phyloP scores from a whole-genome alignment of 2,797 vertebrate species.

The Liasis olivaceus region DNA sequence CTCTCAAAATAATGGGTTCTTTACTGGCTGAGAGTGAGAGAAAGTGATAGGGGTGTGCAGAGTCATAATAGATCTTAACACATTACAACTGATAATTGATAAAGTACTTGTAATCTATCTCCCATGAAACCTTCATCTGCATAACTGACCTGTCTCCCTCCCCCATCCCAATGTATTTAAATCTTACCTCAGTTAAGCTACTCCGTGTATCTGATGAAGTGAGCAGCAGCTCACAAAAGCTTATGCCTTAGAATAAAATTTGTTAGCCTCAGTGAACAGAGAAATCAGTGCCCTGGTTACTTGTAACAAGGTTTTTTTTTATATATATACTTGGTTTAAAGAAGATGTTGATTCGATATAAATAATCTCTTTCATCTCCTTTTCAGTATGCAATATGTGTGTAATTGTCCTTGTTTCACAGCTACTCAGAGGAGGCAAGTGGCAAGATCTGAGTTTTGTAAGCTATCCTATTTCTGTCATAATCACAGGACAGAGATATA shows the following conservation, averaged over 20 bases:
- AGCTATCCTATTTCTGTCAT: neutral
- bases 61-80: neutral
- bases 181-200: neutral
- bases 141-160: neutral
- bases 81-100: neutral
- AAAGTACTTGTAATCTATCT: neutral
- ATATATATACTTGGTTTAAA: neutral
- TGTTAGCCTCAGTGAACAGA: neutral
- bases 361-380: neutral
- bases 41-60: neutral
- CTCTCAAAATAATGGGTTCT: neutral
- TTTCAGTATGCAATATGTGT: slow-evolving; percentile 1
- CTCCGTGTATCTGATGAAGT: neutral
- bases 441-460: neutral
- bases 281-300: neutral
- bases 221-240: neutral
- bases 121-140: neutral
- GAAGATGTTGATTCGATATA: neutral
- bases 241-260: neutral
- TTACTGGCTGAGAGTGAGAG: neutral
- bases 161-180: neutral
- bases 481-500: neutral
- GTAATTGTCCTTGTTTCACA: neutral
- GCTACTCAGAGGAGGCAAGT: neutral
- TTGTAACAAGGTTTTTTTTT: neutral